Evolutionary conservation across 2,888 invertebrate genomes (phyloP).

Genomic region (Physocephala rufipes): DNA sequence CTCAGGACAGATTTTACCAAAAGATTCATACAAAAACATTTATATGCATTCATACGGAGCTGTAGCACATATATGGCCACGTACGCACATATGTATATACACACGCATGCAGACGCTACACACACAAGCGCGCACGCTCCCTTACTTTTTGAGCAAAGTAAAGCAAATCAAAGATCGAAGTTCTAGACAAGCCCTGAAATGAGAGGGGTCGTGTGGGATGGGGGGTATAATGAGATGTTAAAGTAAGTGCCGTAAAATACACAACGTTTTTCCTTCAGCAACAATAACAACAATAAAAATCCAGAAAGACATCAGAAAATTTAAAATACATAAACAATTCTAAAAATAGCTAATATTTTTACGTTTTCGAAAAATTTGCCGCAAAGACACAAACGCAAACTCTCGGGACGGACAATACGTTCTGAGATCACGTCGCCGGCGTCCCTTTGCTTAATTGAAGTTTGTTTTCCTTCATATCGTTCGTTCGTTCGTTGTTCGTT

Average conservation of each 20-base stretch:
- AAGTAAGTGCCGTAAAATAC: background rate
- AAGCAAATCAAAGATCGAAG: background rate
- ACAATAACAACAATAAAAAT: constrained; percentile 22
- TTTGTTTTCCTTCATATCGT: background rate
- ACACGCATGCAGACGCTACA: too few relatives aligned
- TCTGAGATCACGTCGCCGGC: too few relatives aligned
- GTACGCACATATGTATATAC: too few relatives aligned
- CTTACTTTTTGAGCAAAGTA: constrained; percentile 2
- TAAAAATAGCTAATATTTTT: constrained; percentile 27
- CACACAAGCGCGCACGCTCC: constrained; percentile 1
- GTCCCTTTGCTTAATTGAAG: background rate
- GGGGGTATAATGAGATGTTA: background rate
- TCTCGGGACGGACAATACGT: too few relatives aligned
- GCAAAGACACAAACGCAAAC: background rate
- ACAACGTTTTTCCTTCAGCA: constrained; percentile 6
- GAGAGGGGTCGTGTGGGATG: background rate
- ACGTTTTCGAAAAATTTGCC: constrained; percentile 20
- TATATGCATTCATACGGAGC: background rate
- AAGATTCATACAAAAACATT: constrained; percentile 20
- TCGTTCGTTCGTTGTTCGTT: background rate
- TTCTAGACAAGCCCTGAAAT: too few relatives aligned
- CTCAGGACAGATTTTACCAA: constrained; percentile 17
- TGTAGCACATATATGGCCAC: too few relatives aligned
- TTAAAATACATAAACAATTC: constrained; percentile 33
- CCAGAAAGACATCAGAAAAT: constrained; percentile 33